Evolutionary conservation across 2,888 invertebrate species (phyloP).

Genomic region (Cephonodes hylas): DNA sequence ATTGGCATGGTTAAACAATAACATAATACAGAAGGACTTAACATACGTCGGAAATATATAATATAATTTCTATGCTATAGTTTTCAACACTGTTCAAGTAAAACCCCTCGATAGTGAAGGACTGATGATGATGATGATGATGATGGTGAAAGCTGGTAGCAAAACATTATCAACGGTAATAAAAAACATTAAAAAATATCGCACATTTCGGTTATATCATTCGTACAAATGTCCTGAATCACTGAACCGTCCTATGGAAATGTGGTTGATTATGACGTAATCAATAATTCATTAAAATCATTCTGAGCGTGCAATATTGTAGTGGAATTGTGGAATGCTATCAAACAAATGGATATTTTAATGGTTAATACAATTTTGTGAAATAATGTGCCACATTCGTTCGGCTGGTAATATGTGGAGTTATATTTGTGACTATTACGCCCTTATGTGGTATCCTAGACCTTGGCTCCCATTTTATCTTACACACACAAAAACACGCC

Average conservation of each 20-base stretch:
- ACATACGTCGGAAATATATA: too few species aligned
- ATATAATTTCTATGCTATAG: too few species aligned
- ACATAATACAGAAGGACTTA: too few species aligned
- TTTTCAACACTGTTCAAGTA: too few species aligned
- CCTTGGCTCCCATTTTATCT: too few species aligned
- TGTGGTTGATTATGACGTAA: constrained; percentile 2
- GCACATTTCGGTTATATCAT: neutral
- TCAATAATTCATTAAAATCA: constrained; percentile 1
- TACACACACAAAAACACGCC: too few species aligned
- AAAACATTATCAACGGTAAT: too few species aligned
- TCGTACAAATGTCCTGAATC: neutral
- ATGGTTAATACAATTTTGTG: neutral
- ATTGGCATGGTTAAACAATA: too few species aligned
- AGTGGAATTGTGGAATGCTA: neutral
- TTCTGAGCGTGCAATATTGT: neutral
- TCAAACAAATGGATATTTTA: neutral
- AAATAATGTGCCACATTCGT: neutral
- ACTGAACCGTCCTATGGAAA: neutral
- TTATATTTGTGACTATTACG: neutral
- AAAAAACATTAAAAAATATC: neutral
- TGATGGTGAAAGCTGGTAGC: too few species aligned
- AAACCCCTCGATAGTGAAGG: too few species aligned
- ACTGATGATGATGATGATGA: too few species aligned
- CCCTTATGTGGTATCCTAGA: too few species aligned
- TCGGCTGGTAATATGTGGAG: neutral